These are phyloP conservation scores for Nymphalis c-album DNA, from an alignment of 2,888 invertebrate genomes.

Conservation along the genomic window DNA sequence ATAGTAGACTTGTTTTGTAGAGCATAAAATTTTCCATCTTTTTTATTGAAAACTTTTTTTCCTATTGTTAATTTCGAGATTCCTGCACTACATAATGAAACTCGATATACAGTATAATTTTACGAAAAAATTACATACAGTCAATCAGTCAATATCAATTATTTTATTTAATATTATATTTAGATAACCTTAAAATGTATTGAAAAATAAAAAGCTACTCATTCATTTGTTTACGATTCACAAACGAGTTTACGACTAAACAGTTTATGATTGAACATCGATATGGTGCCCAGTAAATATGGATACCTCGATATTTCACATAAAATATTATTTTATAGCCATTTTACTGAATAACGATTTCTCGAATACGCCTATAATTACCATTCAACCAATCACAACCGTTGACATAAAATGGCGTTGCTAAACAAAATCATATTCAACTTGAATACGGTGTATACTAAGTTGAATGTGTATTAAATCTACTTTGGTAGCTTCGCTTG, in stretches of 20 bases:
- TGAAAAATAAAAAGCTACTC: background rate
- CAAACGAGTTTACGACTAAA: constrained; percentile 6
- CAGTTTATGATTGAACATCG: constrained; percentile 3
- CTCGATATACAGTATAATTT: too few relatives aligned
- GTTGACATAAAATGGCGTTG: background rate
- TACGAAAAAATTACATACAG: too few relatives aligned
- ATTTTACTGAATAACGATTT: background rate
- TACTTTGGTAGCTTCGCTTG: too few relatives aligned
- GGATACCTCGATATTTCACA: constrained; percentile 11
- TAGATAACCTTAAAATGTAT: background rate
- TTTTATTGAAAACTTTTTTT: too few relatives aligned
- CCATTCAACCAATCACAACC: background rate
- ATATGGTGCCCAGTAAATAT: background rate
- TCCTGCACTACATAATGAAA: too few relatives aligned
- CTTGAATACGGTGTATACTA: too few relatives aligned
- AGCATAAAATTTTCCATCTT: too few relatives aligned
- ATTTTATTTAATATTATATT: background rate
- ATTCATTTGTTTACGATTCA: background rate
- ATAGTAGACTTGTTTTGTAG: too few relatives aligned
- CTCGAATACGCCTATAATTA: background rate
- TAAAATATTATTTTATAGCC: constrained; percentile 15
- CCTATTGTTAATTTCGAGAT: too few relatives aligned
- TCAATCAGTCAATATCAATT: too few relatives aligned
- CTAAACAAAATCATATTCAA: background rate
- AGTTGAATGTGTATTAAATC: too few relatives aligned